Conservation (phyloP, 2,888 invertebrate genomes). For the Clanis bilineata region DNA sequence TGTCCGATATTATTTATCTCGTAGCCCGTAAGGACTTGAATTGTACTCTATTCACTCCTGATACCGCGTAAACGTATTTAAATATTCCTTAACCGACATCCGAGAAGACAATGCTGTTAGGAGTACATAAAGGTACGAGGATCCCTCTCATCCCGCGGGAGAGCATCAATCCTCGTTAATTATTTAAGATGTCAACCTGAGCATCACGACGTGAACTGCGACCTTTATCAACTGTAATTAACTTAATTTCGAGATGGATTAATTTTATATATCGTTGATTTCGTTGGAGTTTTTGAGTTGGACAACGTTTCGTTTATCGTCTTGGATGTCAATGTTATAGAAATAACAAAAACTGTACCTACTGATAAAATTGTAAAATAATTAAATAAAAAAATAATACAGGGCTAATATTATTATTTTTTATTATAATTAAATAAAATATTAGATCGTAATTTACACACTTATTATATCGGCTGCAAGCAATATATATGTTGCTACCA, state of each 20-base stretch:
- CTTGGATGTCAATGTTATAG: too few relatives aligned
- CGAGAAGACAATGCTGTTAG: not conserved
- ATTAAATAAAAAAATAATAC: too few relatives aligned
- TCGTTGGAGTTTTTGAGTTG: not conserved
- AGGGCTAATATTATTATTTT: too few relatives aligned
- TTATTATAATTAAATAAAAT: too few relatives aligned
- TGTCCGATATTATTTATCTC: conserved; percentile 55
- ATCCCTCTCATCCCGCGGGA: conserved; percentile 40
- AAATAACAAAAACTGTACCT: too few relatives aligned
- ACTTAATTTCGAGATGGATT: conserved; percentile 19
- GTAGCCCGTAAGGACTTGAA: too few relatives aligned
- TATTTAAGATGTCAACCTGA: conserved; percentile 50
- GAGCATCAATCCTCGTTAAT: conserved; percentile 69
- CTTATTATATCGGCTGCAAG: too few relatives aligned
- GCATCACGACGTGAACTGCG: conserved; percentile 28
- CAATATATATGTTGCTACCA: too few relatives aligned
- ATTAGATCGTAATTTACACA: too few relatives aligned
- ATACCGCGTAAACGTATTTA: not conserved
- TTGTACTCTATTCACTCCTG: too few relatives aligned
- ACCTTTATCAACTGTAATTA: conserved; percentile 39
- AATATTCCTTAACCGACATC: not conserved
- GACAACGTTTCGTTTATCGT: not conserved
- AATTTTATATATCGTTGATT: not conserved
- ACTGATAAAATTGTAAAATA: too few relatives aligned
- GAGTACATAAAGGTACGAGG: not conserved